Conservation (phyloP, 1,140 invertebrate species). For the Grapholita molesta region DNA sequence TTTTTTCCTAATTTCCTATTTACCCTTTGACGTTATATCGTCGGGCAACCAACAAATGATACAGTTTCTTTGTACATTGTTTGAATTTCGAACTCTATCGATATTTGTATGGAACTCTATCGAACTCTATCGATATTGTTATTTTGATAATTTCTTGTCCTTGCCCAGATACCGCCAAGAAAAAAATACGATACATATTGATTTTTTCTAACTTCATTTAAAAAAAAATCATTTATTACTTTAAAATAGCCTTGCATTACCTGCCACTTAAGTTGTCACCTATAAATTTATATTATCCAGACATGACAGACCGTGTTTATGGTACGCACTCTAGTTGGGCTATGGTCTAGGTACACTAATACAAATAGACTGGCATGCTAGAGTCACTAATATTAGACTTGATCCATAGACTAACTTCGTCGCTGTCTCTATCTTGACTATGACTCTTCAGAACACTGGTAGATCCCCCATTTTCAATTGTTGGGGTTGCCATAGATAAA, state of each 20-base stretch:
- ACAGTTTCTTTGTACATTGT: too few relatives aligned
- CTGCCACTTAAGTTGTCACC: neutral
- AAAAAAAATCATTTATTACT: too few relatives aligned
- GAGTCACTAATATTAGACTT: slow-evolving; percentile 59
- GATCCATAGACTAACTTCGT: slow-evolving; percentile 39
- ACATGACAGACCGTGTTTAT: slow-evolving; percentile 36
- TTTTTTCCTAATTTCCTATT: too few relatives aligned
- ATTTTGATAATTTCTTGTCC: too few relatives aligned
- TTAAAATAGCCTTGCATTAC: neutral
- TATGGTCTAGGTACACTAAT: slow-evolving; percentile 62
- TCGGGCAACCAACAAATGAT: too few relatives aligned
- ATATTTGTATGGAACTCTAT: too few relatives aligned
- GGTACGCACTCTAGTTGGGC: slow-evolving; percentile 55
- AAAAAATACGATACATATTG: too few relatives aligned
- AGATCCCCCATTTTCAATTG: slow-evolving; percentile 38
- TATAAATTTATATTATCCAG: neutral
- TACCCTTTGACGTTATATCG: too few relatives aligned
- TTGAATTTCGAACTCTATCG: too few relatives aligned
- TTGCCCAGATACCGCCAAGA: too few relatives aligned
- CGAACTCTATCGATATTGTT: too few relatives aligned
- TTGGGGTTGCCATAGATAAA: slow-evolving; percentile 56
- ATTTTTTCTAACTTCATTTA: neutral
- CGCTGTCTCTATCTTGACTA: slow-evolving; percentile 36
- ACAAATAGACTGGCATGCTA: slow-evolving; percentile 63
- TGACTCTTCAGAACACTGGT: slow-evolving; percentile 31